Conservation (phyloP, 2,797 vertebrate species). For the Enteromius unitaeniatus region DNA sequence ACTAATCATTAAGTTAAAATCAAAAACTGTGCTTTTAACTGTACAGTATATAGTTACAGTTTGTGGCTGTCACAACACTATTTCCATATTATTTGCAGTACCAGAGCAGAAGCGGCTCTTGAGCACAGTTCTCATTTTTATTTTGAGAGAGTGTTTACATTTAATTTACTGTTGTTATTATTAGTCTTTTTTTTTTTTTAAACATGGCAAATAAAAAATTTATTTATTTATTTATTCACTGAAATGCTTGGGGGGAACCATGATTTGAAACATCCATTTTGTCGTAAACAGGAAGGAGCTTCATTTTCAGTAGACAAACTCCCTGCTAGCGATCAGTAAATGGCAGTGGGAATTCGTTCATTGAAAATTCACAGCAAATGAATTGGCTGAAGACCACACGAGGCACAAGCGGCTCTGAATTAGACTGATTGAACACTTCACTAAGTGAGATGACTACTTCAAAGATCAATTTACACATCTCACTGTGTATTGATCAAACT, state of each 20-base stretch:
- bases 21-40: not conserved
- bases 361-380: conserved; percentile 82
- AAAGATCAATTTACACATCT: conserved; percentile 82
- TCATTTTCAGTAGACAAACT: conserved; percentile 34
- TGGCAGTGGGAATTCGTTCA: conserved; percentile 80
- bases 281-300: conserved; percentile 11
- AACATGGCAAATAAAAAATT: not conserved
- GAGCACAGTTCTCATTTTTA: not conserved
- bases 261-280: conserved; percentile 1
- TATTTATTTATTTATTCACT: not conserved
- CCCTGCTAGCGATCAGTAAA: conserved; percentile 58
- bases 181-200: not conserved
- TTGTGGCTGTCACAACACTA: not conserved
- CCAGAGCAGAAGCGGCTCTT: not conserved
- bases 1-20: conserved; percentile 5
- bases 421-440: conserved; percentile 83
- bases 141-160: not conserved
- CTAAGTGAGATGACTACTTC: conserved; percentile 72
- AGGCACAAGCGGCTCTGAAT: conserved; percentile 79
- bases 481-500: conserved; percentile 79
- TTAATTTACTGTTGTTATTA: conserved; percentile 9
- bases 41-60: not conserved
- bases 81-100: not conserved
- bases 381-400: conserved; percentile 79
- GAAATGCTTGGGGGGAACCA: not conserved